A percentile compares a stretch with the other conserved stretches of the same genome.
These are phyloP conservation scores for Montipora sp. DNA, from an alignment of 64 coral and sea anemone species.

Conservation along the genomic window DNA sequence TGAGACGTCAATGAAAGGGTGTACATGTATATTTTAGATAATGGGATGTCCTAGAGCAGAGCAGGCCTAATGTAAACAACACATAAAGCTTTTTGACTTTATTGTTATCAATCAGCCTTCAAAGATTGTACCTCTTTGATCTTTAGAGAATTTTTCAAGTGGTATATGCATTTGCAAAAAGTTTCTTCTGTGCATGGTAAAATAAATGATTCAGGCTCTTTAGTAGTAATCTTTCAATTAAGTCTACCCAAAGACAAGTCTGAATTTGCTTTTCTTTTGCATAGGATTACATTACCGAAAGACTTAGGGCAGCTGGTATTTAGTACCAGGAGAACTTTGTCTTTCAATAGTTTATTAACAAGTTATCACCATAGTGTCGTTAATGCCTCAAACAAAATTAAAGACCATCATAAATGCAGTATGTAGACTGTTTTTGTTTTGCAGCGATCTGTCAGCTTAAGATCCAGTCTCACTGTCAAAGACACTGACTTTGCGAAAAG, in stretches of 20 bases:
- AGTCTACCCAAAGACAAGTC: background rate
- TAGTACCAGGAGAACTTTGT: constrained; percentile 9
- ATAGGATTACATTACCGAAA: background rate
- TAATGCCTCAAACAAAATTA: background rate
- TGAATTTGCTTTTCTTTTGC: background rate
- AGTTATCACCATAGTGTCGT: background rate
- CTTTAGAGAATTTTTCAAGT: background rate
- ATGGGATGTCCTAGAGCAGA: background rate
- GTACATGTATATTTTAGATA: background rate
- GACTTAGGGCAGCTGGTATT: background rate
- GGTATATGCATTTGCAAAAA: too few species aligned
- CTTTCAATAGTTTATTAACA: constrained; percentile 29
- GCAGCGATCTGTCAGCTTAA: constrained; percentile 67
- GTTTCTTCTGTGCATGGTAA: too few species aligned
- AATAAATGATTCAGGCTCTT: too few species aligned
- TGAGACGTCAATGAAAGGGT: background rate
- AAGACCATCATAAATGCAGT: too few species aligned
- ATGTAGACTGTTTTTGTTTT: background rate
- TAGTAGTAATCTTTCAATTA: too few species aligned
- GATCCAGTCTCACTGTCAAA: constrained; percentile 50
- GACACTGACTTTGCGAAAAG: constrained; percentile 65
- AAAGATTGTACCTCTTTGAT: background rate
- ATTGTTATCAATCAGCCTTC: constrained; percentile 14
- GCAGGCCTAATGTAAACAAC: constrained; percentile 20
- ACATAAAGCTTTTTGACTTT: constrained; percentile 13